Percentiles rank a stretch among this genome's conserved stretches.
phyloP scores from a whole-genome alignment of 2,888 invertebrate species.

The Monoplex corrugatus region DNA sequence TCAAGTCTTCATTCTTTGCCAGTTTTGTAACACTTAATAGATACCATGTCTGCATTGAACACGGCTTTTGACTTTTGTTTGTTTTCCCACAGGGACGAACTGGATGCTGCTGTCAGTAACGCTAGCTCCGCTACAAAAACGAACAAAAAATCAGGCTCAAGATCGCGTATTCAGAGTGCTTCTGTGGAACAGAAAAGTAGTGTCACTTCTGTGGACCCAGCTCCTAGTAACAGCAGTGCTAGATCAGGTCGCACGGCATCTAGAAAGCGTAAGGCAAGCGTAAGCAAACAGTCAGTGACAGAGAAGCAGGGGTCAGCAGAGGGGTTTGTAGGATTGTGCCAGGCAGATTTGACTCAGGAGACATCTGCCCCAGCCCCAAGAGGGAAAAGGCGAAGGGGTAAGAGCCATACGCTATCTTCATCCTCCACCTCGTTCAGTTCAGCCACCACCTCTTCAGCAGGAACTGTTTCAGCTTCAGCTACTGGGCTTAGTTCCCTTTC shows the following conservation, averaged over 20 bases:
- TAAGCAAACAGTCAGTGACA: background rate
- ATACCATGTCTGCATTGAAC: too few species aligned
- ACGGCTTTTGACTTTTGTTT: too few species aligned
- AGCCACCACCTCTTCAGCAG: background rate
- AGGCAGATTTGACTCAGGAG: slow-evolving; percentile 1
- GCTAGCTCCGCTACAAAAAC: slow-evolving; percentile 39
- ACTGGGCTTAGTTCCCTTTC: background rate
- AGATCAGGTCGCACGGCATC: slow-evolving; percentile 41
- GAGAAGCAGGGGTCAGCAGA: slow-evolving; percentile 16
- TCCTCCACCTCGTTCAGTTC: slow-evolving; percentile 15
- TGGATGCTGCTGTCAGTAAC: slow-evolving; percentile 36
- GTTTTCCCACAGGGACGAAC: slow-evolving; percentile 39
- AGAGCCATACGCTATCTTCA: background rate
- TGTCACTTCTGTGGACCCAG: background rate
- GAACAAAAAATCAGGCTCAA: slow-evolving; percentile 46
- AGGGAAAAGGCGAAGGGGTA: background rate
- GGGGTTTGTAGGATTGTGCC: slow-evolving; percentile 2
- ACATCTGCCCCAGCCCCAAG: background rate
- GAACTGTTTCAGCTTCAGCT: background rate
- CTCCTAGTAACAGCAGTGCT: slow-evolving; percentile 9
- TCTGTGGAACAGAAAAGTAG: slow-evolving; percentile 3
- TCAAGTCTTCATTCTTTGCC: background rate
- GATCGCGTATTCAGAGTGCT: slow-evolving; percentile 10
- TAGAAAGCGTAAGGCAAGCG: slow-evolving; percentile 42
- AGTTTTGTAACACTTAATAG: background rate